Evolutionary conservation across 2,888 invertebrate species (phyloP).

Genomic region (Drosophila nigritarsus): DNA sequence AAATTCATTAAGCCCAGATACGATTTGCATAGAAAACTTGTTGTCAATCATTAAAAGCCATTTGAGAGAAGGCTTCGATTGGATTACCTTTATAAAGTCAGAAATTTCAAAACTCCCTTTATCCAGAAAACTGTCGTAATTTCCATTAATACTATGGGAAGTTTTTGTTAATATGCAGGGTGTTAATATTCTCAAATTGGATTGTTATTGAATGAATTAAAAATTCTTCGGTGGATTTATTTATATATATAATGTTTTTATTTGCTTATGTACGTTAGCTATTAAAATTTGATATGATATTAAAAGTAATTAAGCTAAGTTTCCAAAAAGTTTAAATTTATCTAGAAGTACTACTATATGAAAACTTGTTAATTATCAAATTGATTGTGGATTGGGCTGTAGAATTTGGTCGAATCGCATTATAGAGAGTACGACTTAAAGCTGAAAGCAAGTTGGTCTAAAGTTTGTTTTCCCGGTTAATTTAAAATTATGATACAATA

Average conservation of each 20-base stretch:
- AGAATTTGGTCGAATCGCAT: too few species aligned
- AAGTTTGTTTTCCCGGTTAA: not conserved
- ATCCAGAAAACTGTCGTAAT: not conserved
- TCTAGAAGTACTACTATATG: not conserved
- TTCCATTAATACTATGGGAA: not conserved
- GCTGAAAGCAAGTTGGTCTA: not conserved
- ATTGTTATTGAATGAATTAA: not conserved
- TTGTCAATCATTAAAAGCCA: not conserved
- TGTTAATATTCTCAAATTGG: not conserved
- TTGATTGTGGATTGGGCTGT: not conserved
- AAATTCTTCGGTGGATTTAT: not conserved
- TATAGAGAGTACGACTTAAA: too few species aligned
- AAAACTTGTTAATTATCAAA: not conserved
- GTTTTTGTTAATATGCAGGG: not conserved
- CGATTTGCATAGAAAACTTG: not conserved
- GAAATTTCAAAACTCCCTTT: not conserved
- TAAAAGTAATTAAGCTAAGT: not conserved
- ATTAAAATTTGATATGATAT: not conserved
- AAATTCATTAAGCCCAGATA: not conserved
- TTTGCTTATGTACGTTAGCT: not conserved
- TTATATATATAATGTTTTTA: not conserved
- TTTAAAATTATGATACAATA: not conserved
- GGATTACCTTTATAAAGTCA: not conserved
- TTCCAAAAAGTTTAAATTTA: not conserved
- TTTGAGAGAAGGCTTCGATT: not conserved